Base-by-base conservation (phyloP, 2,888 invertebrate genomes). In the Operophtera brumata region DNA sequence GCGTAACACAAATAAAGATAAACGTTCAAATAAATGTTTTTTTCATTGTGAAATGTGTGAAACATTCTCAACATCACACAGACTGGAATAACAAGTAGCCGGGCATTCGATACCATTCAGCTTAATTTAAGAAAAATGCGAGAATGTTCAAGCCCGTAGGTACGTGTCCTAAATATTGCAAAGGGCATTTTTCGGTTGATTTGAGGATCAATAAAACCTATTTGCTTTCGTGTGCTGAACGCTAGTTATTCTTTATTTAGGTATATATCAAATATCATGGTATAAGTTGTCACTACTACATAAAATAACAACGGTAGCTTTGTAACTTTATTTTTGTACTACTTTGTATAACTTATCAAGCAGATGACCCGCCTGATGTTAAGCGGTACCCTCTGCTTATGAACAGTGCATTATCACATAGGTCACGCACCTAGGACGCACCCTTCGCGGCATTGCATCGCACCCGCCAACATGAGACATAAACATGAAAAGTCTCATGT, bases 41-140 rank as follows among this genome's bases (percentile, higher is more conserved):
- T 12, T 20, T 44, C 13, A 48, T 36, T 41, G 13, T 41, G 49
- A 45, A 42, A 48, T 44, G 35, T 42, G 41, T 42, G 46, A 34
- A 25, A 41, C 36, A 47, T 46, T 45, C 11, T 14, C 30, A 9
- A 41, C 42, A 40, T 47, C 25, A 44, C 34, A 13, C 28, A 32
- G 46, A 30, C 42, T 39, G 35, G 48, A 46, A 54, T 52, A 51
- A 37, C 30, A 58, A 54, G 44, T 41, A 46, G 20, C 12, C 34
- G 13, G 10, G 28, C 36, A 45, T 37, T 42, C 25, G 10, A 37
- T 49, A 3, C 26, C 6, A 30, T 10, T 30, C 32, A 41, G 37
- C 36, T 36, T 53, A 46, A 41, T 46, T 49, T 34, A 37, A 35
- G 44, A 52, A 47, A 55, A 32, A 45, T 47, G 25, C 26, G 42